Evolutionary conservation across 1,140 invertebrate species (phyloP), one percentile per base, ranked within the genome.

Genomic region (Drosophila repletoides): DNA sequence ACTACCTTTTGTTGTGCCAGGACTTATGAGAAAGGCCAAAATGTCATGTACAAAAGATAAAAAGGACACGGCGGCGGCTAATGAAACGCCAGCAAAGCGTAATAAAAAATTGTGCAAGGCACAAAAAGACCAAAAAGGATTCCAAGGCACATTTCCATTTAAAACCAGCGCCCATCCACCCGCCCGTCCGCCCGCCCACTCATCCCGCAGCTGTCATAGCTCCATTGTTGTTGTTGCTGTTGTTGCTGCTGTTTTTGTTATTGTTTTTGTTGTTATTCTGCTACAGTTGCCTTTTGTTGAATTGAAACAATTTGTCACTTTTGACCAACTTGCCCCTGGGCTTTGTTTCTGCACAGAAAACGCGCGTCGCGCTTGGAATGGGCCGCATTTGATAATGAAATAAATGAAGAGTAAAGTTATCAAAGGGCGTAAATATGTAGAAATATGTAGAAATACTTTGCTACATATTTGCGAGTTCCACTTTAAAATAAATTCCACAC

Each of bases 241-340:
- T 48, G 34, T 69, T 49, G 14, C 60, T 61, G 24, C 29, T 52
- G 24, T 33, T 46, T 45, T 22, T 65, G 46, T 61, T 53, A 15
- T 60, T 65, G 43, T 46, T 60, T 34, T 31, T 52, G 56, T 40
- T 72, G 51, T 71, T 60, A 43, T 60, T 45, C 46, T 21, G 56
- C 38, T 69, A 63, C 59, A 59, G 65, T 76, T 76, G 68, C 65
- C 72, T 84, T 76, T 83, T 84, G 77, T 81, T 80, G 79, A 81
- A 81, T 81, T 81, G 77, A 83, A 83, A 83, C 79, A 83, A 83
- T 83, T 83, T 83, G 77, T 83, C 77, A 84, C 77, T 83, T 76
- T 83, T 77, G 73, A 68, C 73, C 68, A 77, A 81, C 49, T 73
- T 75, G 79, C 77, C 67, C 31, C 58, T 53, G 59, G 64, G 28